Evolutionary conservation across 1,140 invertebrate species (phyloP), one percentile per base, ranked within the genome.

Genomic region (Solen grandis): DNA sequence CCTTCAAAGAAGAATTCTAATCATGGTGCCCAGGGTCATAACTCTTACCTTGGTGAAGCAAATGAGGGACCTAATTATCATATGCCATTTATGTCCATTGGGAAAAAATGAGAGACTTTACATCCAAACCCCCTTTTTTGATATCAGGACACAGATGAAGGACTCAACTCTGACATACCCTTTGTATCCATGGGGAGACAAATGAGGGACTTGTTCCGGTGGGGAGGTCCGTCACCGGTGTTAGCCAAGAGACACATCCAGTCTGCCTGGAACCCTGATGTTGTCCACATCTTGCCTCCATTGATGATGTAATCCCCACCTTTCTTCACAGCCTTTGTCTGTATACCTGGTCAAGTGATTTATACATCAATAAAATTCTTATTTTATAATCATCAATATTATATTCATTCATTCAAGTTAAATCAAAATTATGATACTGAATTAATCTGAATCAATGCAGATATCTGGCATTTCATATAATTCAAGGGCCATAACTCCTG

Each of bases 241-340:
- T 94, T 95, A 14, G 93, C 94, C 29, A 95, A 84, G 16, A 95
- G 85, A 87, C 94, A 94, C 88, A 95, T 94, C 94, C 94, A 95
- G 86, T 94, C 94, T 5, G 94, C 94, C 86, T 94, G 93, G 33
- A 88, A 81, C 2, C 93, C 94, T 87, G 94, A 94, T 5, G 94
- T 94, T 27, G 92, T 94, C 94, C 94, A 94, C 93, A 94, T 94
- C 86, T 94, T 94, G 5, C 92, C 88, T 2, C 94, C 94, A 87
- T 94, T 94, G 19, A 94, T 94, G 19, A 94, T 89, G 25, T 92
- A 88, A 86, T 94, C 94, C 86, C 92, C 93, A 33, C 93, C 93
- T 60, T 92, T 85, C 31, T 88, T 88, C 5, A 88, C 88, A 36
- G 94, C 94, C 70, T 83, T 92, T 19, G 93, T 94, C 70, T 91